Evolutionary conservation across 2,113 vertebrate genomes (phyloP).

Genomic region (Salvelinus alpinus): DNA sequence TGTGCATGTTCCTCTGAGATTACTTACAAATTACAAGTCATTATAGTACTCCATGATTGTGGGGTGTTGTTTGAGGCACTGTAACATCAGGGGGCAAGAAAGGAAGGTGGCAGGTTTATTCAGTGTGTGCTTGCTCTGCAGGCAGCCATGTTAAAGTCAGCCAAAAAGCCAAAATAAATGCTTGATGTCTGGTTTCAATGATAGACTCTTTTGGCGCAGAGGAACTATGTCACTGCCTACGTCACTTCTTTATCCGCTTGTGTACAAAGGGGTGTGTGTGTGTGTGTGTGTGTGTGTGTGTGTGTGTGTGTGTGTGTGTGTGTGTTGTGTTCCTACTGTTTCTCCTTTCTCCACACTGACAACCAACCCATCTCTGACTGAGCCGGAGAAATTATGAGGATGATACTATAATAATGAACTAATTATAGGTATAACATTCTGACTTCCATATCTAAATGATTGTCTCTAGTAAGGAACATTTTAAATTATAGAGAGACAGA

Average conservation of each 20-base stretch:
- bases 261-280: no score
- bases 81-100: conserved; percentile 26
- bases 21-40: conserved; percentile 12
- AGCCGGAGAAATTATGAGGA: conserved; percentile 22
- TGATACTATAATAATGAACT: conserved; percentile 69
- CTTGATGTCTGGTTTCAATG: neutral
- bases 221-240: no score
- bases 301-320: no score
- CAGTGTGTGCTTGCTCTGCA: conserved; percentile 11
- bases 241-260: no score
- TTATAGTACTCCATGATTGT: neutral
- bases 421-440: conserved; percentile 74
- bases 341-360: conserved; percentile 41
- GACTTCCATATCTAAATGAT: conserved; percentile 70
- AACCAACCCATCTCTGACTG: conserved; percentile 15
- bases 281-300: no score
- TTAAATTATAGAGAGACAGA: conserved; percentile 66
- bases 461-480: conserved; percentile 73
- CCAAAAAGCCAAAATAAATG: conserved; percentile 34
- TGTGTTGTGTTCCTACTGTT: neutral
- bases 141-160: conserved; percentile 9
- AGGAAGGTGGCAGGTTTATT: conserved; percentile 11
- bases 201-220: no score
- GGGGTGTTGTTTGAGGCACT: neutral
- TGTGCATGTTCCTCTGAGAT: no score